phyloP scores from a whole-genome alignment of 1,140 invertebrate genomes.

The Drosophila sturtevanti region DNA sequence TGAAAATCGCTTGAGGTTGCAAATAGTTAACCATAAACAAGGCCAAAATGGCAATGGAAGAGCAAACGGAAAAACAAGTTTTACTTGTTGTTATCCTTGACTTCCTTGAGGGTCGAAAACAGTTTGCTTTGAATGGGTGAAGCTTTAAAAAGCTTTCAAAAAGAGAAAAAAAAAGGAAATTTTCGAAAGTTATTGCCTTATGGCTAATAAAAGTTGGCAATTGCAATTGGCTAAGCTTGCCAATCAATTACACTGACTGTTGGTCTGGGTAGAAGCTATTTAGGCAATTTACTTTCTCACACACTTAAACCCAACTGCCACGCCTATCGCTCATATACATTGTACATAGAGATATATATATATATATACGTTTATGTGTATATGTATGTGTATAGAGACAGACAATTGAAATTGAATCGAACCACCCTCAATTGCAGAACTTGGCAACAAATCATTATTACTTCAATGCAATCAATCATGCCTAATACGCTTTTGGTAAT shows the following conservation, averaged over 20 bases:
- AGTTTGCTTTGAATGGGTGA: not conserved
- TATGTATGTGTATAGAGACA: not conserved
- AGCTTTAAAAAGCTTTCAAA: not conserved
- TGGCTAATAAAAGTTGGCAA: not conserved
- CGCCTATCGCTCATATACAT: conserved; percentile 5
- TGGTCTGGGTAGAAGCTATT: conserved; percentile 37
- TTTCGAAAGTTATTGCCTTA: not conserved
- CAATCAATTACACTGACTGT: conserved; percentile 6
- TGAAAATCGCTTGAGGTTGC: conserved; percentile 10
- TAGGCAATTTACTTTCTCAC: conserved; percentile 68
- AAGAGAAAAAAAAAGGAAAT: not conserved
- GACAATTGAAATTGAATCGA: conserved; percentile 7
- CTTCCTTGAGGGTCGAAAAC: not conserved
- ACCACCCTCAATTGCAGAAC: conserved; percentile 28
- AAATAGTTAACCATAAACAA: conserved; percentile 14
- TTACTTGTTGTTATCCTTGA: conserved; percentile 2
- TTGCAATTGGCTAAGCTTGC: conserved; percentile 7
- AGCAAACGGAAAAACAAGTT: not conserved
- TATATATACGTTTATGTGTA: no score
- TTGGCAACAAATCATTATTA: conserved; percentile 72
- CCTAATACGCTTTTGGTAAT: conserved; percentile 79
- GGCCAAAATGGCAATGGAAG: conserved; percentile 4
- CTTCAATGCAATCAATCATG: conserved; percentile 80
- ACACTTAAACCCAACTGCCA: conserved; percentile 58
- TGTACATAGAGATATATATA: no score